Evolutionary conservation across 37 sponge, comb jelly and placozoan genomes (phyloP), one percentile per base, ranked within the genome.

Genomic region (Spongilla lacustris): DNA sequence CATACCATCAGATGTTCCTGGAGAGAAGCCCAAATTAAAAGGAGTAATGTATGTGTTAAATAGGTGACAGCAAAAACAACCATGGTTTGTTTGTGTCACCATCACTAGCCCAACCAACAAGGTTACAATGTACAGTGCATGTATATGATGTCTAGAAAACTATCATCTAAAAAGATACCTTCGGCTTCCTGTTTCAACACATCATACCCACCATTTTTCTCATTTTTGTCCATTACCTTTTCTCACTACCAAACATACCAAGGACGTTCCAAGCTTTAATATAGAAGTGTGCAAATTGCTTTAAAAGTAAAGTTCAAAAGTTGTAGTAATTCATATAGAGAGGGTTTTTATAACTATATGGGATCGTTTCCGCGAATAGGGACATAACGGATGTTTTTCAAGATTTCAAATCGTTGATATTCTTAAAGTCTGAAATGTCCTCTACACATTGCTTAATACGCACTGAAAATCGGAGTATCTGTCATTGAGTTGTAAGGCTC

Each of bases 11-110:
- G 46, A 77, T 66, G 89, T 93, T 26, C 95, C 91, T 3, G 97
- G 97, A 78, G 95, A 92, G 76, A 84, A 81, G 33, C 95, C 95
- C 41, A 92, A 94, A 74, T 90, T 97, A 74, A 36, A 93, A 26
- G 95, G 95, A 73, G 89, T 97, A 37, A 84, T 86, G 95, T 93
- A 41, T 25, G 89, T 33, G 19, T 83, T 83, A 73, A 35, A 46
- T 49, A 58, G 41, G 3, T 41, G 4, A 8, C 41, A 9, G 19
- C 58, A 58, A 17, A 14, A 17, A 58, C 58, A 58, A 46, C 4
- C n/a, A n/a, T n/a, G n/a, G n/a, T n/a, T n/a, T n/a, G n/a, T 58
- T 17, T 58, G 58, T 58, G 58, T 58, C 58, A 58, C 19, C 58
- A 58, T 58, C 58, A 58, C 3, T 58, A 58, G 58, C 58, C 58